Percentiles rank a stretch among this genome's conserved stretches.
These are phyloP conservation scores for Hepsetus odoe DNA, from an alignment of 2,113 vertebrate species.

Conservation along the genomic window DNA sequence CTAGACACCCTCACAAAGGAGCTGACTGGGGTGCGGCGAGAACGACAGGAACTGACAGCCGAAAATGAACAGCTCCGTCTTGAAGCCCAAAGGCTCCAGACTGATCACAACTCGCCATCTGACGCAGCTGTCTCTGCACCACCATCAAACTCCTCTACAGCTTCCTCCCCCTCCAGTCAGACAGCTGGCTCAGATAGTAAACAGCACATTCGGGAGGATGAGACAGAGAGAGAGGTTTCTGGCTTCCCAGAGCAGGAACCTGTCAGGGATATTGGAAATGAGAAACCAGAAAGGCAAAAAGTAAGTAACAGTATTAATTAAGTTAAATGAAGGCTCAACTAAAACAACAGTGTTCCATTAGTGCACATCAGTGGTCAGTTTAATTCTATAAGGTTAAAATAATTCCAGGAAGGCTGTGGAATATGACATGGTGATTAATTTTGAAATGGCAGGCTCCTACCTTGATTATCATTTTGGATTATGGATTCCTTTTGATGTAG, in stretches of 20 bases:
- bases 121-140: conserved; percentile 34
- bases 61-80: conserved; percentile 82
- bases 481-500: too few species aligned
- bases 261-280: conserved; percentile 83
- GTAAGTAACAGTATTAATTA: too few species aligned
- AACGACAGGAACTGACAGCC: conserved; percentile 83
- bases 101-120: conserved; percentile 38
- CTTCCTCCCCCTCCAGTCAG: conserved; percentile 59
- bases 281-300: conserved; percentile 76
- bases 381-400: too few species aligned
- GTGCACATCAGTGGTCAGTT: too few species aligned
- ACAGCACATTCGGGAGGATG: conserved; percentile 55
- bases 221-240: conserved; percentile 59
- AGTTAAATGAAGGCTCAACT: too few species aligned
- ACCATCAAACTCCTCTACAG: conserved; percentile 61
- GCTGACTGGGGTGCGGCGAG: conserved; percentile 83
- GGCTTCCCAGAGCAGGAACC: conserved; percentile 83
- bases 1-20: conserved; percentile 92
- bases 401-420: too few species aligned
- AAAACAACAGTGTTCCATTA: too few species aligned
- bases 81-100: conserved; percentile 65
- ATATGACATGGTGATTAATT: too few species aligned
- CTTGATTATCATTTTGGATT: too few species aligned
- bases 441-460: too few species aligned
- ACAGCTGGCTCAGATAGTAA: conserved; percentile 52